Evolutionary conservation across 2,888 invertebrate species (phyloP).

Genomic region (Phlogophora meticulosa): DNA sequence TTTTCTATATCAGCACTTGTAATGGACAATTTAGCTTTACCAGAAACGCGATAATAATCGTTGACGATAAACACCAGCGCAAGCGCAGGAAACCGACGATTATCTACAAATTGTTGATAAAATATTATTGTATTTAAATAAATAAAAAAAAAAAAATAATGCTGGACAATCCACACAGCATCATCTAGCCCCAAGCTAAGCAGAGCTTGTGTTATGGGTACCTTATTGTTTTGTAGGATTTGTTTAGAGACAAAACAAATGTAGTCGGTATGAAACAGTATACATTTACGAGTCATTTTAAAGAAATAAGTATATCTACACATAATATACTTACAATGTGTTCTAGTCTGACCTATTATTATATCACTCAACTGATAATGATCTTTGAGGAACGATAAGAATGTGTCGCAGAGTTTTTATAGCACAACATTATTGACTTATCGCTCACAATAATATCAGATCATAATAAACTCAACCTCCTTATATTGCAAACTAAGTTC

Average conservation of each 20-base stretch:
- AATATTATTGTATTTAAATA: background rate
- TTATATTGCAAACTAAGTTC: too few relatives aligned
- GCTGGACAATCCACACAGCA: too few relatives aligned
- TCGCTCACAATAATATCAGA: constrained; percentile 15
- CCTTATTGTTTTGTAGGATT: constrained; percentile 1
- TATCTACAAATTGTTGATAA: constrained; percentile 7
- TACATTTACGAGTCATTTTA: too few relatives aligned
- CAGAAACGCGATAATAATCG: constrained; percentile 59
- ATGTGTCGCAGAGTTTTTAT: constrained; percentile 16
- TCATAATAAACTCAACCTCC: background rate
- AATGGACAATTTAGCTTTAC: constrained; percentile 65
- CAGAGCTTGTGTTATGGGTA: too few relatives aligned
- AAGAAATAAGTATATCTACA: too few relatives aligned
- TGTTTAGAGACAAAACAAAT: background rate
- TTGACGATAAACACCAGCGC: constrained; percentile 46
- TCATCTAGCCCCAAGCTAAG: too few relatives aligned
- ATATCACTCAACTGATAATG: constrained; percentile 36
- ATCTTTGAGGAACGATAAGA: constrained; percentile 41
- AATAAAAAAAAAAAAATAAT: too few relatives aligned
- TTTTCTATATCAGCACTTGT: constrained; percentile 59
- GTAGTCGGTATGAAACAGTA: too few relatives aligned
- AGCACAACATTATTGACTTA: constrained; percentile 3
- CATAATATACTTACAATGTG: too few relatives aligned
- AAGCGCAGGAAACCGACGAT: constrained; percentile 25
- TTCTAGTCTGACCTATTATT: constrained; percentile 19